Evolutionary conservation across 2,797 vertebrate genomes (phyloP), one percentile per base, ranked within the genome.

Genomic region (Melanotaenia boesemani): DNA sequence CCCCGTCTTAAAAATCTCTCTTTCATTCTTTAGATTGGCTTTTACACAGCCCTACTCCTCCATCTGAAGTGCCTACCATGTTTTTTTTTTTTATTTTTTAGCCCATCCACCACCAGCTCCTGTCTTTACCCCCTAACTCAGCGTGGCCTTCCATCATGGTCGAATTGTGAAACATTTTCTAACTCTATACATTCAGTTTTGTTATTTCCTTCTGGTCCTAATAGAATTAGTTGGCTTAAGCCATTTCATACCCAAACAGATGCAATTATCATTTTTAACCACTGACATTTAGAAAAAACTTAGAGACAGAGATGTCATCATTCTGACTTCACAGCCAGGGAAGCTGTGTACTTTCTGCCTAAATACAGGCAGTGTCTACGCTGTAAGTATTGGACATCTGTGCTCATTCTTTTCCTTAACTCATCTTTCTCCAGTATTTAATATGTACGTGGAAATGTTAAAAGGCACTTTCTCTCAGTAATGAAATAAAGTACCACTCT

Each of bases 401-500:
- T 22, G 32, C 16, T 44, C 13, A 44, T 46, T 20, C 13, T 46
- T 46, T 68, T 50, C 26, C 36, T 56, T 15, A 48, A 20, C 24
- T n/a, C 16, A n/a, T 22, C 2, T 57, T 60, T 15, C 28, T 26
- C 16, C 54, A 36, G 32, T 39, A 59, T 5, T 52, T 37, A 36
- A 5, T 24, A 18, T 30, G 52, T 37, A 18, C 48, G 65, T 22
- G 30, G 28, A 65, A 34, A 39, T 11, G 13, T 36, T 63, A 12
- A 22, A 52, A 64, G 22, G 18, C 20, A 52, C 16, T 32, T 39
- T 64, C 15, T 16, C 12, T 69, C 24, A 76, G 63, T 41, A 52
- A 67, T 37, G 5, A 81, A 77, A 60, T 12, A 62, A 46, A 80
- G 64, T 95, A 97, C 97, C 97, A 71, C 95, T 97, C 86, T 98